Percentiles rank a stretch among this genome's conserved stretches.
Conservation (phyloP, 1,140 invertebrate genomes). For the Pararge aegeria region DNA sequence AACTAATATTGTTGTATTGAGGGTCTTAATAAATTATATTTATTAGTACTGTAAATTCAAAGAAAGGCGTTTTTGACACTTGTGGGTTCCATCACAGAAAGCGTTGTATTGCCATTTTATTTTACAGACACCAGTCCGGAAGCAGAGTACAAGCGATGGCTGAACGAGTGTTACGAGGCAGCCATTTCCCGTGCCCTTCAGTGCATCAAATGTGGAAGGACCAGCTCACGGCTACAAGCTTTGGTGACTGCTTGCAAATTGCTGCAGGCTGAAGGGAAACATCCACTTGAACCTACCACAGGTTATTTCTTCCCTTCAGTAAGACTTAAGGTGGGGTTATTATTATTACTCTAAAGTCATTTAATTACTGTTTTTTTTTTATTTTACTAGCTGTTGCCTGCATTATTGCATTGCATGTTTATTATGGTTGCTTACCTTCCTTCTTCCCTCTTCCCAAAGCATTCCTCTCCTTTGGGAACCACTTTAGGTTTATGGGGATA, state of each 20-base stretch:
- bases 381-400: too few relatives aligned
- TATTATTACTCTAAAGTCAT: background rate
- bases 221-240: slow-evolving; percentile 81
- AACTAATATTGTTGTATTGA: too few relatives aligned
- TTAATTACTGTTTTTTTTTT: background rate
- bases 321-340: slow-evolving; percentile 76
- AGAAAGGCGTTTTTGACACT: too few relatives aligned
- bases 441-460: too few relatives aligned
- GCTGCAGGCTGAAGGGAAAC: slow-evolving; percentile 83
- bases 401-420: too few relatives aligned
- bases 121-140: slow-evolving; percentile 78
- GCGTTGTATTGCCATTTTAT: background rate
- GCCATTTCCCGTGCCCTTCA: slow-evolving; percentile 78
- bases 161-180: slow-evolving; percentile 82
- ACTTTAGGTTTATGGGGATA: too few relatives aligned
- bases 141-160: slow-evolving; percentile 81
- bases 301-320: slow-evolving; percentile 82
- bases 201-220: slow-evolving; percentile 77
- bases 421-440: too few relatives aligned
- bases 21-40: too few relatives aligned
- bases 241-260: slow-evolving; percentile 84
- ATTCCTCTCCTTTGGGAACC: too few relatives aligned
- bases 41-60: too few relatives aligned
- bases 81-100: too few relatives aligned
- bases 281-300: slow-evolving; percentile 77